Conservation (phyloP, 2,888 invertebrate genomes). For the Spialia ferax region DNA sequence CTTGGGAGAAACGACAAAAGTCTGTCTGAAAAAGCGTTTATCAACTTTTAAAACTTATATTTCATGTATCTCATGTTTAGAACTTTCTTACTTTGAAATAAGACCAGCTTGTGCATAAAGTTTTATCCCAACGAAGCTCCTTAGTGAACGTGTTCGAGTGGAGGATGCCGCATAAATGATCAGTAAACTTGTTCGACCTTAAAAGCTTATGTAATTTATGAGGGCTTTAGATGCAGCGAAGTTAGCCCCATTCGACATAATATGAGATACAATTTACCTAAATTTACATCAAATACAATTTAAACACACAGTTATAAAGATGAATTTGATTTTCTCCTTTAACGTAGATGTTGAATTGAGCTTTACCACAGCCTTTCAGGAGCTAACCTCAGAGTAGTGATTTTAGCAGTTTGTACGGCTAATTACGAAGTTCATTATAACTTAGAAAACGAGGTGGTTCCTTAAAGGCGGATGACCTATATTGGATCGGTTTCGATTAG, state of each 20-base stretch:
- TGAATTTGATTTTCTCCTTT: constrained; percentile 16
- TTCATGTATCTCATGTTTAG: not conserved
- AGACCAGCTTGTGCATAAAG: constrained; percentile 26
- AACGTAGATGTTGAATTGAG: constrained; percentile 32
- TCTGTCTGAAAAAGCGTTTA: not conserved
- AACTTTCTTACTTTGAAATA: not conserved
- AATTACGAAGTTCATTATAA: constrained; percentile 31
- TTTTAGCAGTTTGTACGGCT: constrained; percentile 18
- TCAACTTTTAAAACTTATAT: not conserved
- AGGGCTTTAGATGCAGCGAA: constrained; percentile 51
- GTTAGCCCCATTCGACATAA: constrained; percentile 57
- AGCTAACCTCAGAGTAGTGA: constrained; percentile 14
- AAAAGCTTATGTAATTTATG: constrained; percentile 65
- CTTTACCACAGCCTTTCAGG: constrained; percentile 31
- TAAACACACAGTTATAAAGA: constrained; percentile 6
- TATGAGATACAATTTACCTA: constrained; percentile 52
- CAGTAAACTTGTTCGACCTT: constrained; percentile 62
- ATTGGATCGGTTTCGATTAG: constrained; percentile 53
- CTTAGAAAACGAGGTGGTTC: constrained; percentile 25
- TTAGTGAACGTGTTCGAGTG: constrained; percentile 62
- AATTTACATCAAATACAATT: constrained; percentile 47
- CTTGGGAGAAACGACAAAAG: not conserved
- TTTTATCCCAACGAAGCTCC: constrained; percentile 52
- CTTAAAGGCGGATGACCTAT: constrained; percentile 32
- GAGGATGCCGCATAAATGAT: constrained; percentile 60